Evolutionary conservation across 2,888 invertebrate species (phyloP), one percentile per base, ranked within the genome.

Genomic region (Netelia fuscicornis): DNA sequence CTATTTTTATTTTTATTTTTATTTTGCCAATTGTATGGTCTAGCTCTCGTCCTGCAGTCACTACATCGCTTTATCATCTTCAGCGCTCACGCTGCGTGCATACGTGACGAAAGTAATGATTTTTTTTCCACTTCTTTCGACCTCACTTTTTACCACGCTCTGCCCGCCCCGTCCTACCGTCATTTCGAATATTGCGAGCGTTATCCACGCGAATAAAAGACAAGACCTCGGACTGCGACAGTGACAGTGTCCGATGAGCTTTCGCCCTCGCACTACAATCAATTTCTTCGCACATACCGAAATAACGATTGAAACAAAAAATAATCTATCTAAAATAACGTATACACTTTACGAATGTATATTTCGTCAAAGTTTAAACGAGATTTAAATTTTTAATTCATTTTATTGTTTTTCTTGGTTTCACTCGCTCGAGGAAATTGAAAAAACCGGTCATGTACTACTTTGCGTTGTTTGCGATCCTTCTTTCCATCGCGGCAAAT

Each of bases 41-140:
- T 44, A 23, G 44, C 30, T 58, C 58, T 52, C 37, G 52, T 54
- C 42, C 65, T 65, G 23, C 54, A 65, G 65, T 42, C 76, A 68
- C 30, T 42, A 54, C 72, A 37, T n/a, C 42, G 44, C 74, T 60
- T 67, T 72, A 74, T 67, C 72, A 74, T 60, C 48, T 42, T 64
- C 37, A 23, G 44, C 67, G 72, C 37, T n/a, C 44, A 25, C 37
- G 44, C 6, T n/a, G 48, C 30, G 42, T 17, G 54, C 62, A 54
- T 71, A 76, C 81, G 81, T 83, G 70, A 79, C 78, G 52, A 74
- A 75, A 86, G 80, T 83, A 86, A 86, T 83, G 85, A 83, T 71
- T 84, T 82, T 82, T 81, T 81, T 74, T 77, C 42, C 44, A 17
- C 68, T 68, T 52, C 23, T 58, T 65, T 30, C 42, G 37, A 42